phyloP scores from a whole-genome alignment of 2,113 vertebrate species.

The Lota lota region DNA sequence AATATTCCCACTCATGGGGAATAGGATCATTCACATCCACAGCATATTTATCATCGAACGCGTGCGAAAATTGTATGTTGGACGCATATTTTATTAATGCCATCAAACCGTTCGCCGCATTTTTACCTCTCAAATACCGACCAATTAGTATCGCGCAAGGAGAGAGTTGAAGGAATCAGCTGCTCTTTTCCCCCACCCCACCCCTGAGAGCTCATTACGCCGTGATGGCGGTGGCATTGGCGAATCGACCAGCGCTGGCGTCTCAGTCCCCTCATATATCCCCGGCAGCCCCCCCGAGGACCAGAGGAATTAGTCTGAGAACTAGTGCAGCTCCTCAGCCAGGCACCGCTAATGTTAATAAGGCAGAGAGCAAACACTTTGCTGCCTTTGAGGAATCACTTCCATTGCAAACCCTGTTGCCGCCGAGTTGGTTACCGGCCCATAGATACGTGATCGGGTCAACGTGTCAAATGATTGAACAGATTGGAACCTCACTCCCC shows the following conservation, averaged over 20 bases:
- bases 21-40: background rate
- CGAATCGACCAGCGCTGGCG: conserved; percentile 58
- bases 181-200: conserved; percentile 20
- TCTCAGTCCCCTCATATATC: conserved; percentile 63
- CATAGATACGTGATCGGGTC: conserved; percentile 15
- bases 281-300: conserved; percentile 41
- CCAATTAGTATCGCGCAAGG: conserved; percentile 55
- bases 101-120: conserved; percentile 34
- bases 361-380: conserved; percentile 29
- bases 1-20: too few relatives aligned
- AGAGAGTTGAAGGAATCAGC: conserved; percentile 36
- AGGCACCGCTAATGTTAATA: conserved; percentile 43
- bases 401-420: background rate
- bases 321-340: conserved; percentile 30
- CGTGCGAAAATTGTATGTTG: background rate
- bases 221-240: conserved; percentile 55
- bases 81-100: conserved; percentile 43
- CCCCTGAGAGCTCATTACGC: conserved; percentile 65
- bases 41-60: conserved; percentile 6
- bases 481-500: background rate
- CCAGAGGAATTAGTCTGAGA: conserved; percentile 50
- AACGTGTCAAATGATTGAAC: conserved; percentile 5
- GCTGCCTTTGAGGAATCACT: conserved; percentile 24
- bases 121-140: conserved; percentile 29
- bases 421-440: background rate